Conservation (phyloP, 2,113 vertebrate genomes). For the Lates calcarifer region DNA sequence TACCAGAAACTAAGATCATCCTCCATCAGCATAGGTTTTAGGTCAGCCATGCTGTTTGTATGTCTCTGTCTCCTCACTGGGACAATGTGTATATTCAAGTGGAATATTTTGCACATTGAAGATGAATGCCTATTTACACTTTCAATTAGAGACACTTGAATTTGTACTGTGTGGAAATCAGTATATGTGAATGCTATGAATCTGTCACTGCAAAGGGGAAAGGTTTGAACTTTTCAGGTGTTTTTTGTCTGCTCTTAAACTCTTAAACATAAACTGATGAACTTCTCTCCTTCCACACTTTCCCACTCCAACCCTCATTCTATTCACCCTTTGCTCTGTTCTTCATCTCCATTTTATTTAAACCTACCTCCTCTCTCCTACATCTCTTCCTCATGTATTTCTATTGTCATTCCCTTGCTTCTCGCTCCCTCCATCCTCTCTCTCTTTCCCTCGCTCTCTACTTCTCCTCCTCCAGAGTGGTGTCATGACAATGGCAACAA, state of each 20-base stretch:
- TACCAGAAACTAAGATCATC: constrained; percentile 68
- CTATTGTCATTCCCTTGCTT: background rate
- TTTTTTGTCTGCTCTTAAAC: background rate
- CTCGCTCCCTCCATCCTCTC: background rate
- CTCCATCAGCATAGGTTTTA: background rate
- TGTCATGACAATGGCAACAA: constrained; percentile 95
- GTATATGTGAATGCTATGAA: background rate
- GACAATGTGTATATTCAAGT: constrained; percentile 20
- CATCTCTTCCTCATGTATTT: background rate
- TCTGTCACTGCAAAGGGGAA: background rate
- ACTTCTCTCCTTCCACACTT: background rate
- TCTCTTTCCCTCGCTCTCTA: background rate
- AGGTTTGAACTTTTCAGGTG: background rate
- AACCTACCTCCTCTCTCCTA: background rate
- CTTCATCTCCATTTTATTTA: background rate
- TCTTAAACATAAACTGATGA: constrained; percentile 13
- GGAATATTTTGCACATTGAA: background rate
- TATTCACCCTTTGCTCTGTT: background rate
- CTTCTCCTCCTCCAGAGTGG: constrained; percentile 87
- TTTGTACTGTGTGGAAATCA: background rate
- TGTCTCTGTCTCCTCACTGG: background rate
- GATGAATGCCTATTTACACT: background rate
- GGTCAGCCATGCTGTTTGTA: background rate
- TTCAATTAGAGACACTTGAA: background rate
- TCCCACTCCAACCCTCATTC: background rate